Conservation (phyloP, 2,113 vertebrate genomes). For the Elaphurus davidianus region DNA sequence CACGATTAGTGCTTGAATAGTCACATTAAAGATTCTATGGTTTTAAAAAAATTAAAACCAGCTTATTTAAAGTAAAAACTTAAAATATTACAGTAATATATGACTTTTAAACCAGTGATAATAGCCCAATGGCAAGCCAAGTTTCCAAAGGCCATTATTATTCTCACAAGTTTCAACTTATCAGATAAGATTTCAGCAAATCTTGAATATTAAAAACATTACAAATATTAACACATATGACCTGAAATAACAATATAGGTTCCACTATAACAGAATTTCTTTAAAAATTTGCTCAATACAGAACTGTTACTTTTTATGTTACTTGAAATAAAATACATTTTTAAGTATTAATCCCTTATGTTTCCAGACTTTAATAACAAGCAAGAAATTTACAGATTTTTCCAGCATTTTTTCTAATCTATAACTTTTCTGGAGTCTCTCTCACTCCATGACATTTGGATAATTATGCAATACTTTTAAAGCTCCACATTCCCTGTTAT, state of each 20-base stretch:
- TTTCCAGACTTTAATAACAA: background rate
- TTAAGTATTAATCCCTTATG: background rate
- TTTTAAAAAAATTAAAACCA: background rate
- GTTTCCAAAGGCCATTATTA: background rate
- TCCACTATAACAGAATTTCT: background rate
- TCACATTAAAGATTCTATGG: background rate
- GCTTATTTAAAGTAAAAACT: background rate
- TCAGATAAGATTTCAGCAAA: background rate
- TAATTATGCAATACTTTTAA: background rate
- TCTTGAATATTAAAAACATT: background rate
- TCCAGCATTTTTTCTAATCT: background rate
- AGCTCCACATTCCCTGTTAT: background rate
- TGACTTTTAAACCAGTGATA: constrained; percentile 6
- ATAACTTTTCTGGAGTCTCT: background rate
- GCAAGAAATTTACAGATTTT: background rate
- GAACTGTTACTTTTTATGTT: background rate
- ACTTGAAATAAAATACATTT: background rate
- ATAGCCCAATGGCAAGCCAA: background rate
- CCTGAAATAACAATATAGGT: background rate
- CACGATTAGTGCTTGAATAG: background rate
- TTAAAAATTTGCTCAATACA: background rate
- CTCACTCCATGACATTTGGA: background rate
- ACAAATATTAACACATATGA: background rate
- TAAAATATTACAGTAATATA: background rate
- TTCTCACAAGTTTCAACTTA: background rate